These are phyloP conservation scores for Ariopsis seemanni DNA, from an alignment of 2,113 vertebrate species.

Conservation along the genomic window DNA sequence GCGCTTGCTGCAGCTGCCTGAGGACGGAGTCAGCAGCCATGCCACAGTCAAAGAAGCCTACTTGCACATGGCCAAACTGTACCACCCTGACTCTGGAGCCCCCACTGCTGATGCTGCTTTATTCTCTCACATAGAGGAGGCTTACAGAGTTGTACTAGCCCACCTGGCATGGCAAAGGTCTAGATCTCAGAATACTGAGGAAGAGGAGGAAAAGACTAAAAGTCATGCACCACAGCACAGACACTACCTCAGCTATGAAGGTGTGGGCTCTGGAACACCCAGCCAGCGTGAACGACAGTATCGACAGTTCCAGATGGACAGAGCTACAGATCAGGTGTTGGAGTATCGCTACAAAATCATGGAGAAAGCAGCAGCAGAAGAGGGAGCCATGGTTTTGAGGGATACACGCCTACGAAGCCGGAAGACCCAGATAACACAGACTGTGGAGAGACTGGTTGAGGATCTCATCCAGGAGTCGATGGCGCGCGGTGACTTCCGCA, in stretches of 20 bases:
- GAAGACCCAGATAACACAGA: constrained; percentile 89
- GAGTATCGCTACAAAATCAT: constrained; percentile 81
- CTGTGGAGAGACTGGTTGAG: constrained; percentile 90
- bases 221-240: constrained; percentile 80
- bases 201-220: constrained; percentile 74
- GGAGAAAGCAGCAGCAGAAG: constrained; percentile 69
- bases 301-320: constrained; percentile 83
- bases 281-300: constrained; percentile 92
- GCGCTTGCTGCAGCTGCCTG: constrained; percentile 69
- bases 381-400: constrained; percentile 72
- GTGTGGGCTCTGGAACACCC: constrained; percentile 85
- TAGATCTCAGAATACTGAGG: constrained; percentile 27
- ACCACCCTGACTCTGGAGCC: constrained; percentile 86
- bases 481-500: constrained; percentile 92
- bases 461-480: constrained; percentile 98
- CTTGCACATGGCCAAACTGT: constrained; percentile 82
- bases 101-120: constrained; percentile 71
- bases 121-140: constrained; percentile 84
- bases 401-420: constrained; percentile 81
- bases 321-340: constrained; percentile 83
- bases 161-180: constrained; percentile 66
- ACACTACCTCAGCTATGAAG: constrained; percentile 92
- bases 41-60: constrained; percentile 83
- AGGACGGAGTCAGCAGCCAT: constrained; percentile 52
- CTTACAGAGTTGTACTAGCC: constrained; percentile 80